Percentiles rank a stretch among this genome's conserved stretches.
Evolutionary conservation across 1,140 invertebrate species (phyloP).

Genomic region (Psix sp.): DNA sequence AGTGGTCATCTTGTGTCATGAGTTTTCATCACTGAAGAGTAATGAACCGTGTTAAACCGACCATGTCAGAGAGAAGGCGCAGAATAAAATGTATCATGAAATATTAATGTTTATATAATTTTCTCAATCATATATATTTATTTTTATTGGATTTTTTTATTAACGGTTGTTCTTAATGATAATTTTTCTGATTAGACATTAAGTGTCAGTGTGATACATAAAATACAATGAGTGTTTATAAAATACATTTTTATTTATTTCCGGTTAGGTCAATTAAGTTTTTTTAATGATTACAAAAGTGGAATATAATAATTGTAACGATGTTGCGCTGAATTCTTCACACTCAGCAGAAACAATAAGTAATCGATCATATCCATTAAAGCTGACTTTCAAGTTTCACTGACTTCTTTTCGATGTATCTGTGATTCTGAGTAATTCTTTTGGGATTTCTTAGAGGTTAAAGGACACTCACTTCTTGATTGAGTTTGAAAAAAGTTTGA

Average conservation of each 20-base stretch:
- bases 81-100: slow-evolving; percentile 49
- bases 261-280: slow-evolving; percentile 31
- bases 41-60: slow-evolving; percentile 65
- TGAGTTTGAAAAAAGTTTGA: slow-evolving; percentile 75
- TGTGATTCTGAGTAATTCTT: slow-evolving; percentile 62
- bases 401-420: slow-evolving; percentile 67
- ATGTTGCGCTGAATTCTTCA: no score
- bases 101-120: slow-evolving; percentile 59
- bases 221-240: no score
- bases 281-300: slow-evolving; percentile 18
- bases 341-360: slow-evolving; percentile 64
- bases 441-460: slow-evolving; percentile 69
- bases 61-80: slow-evolving; percentile 63
- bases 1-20: slow-evolving; percentile 55
- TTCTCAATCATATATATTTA: slow-evolving; percentile 61
- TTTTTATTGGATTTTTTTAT: no score
- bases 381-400: slow-evolving; percentile 71
- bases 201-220: no score
- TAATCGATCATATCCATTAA: slow-evolving; percentile 76
- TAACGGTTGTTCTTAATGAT: no score
- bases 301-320: no score
- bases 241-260: no score
- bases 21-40: slow-evolving; percentile 57
- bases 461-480: slow-evolving; percentile 76
- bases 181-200: no score